A percentile compares a stretch with the other conserved stretches of the same genome.
These are phyloP conservation scores for Achatina immaculata DNA, from an alignment of 1,140 invertebrate species.

Conservation along the genomic window DNA sequence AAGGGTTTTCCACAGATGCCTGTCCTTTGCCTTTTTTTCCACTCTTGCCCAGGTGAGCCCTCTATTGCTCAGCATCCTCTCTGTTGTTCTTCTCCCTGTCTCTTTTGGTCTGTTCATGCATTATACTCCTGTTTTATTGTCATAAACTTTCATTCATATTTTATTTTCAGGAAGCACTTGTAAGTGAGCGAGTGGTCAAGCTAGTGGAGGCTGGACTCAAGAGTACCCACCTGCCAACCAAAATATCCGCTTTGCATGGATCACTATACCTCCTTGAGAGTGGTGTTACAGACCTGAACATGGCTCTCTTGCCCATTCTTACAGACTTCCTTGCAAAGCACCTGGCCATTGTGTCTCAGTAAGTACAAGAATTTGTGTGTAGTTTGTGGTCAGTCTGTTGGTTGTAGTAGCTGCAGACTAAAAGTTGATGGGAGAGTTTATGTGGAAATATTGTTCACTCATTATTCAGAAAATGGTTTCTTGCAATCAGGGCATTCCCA, in stretches of 20 bases:
- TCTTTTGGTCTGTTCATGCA: too few relatives aligned
- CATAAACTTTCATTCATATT: too few relatives aligned
- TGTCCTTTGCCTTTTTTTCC: too few relatives aligned
- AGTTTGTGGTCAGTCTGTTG: constrained; percentile 79
- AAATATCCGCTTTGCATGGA: constrained; percentile 81
- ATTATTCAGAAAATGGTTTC: too few relatives aligned
- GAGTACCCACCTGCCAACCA: constrained; percentile 78
- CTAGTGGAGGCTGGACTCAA: constrained; percentile 78
- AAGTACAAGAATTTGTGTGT: constrained; percentile 74
- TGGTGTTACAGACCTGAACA: constrained; percentile 64
- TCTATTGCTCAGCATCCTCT: too few relatives aligned
- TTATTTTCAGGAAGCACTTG: constrained; percentile 60
- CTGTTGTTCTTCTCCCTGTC: too few relatives aligned
- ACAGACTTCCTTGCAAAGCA: constrained; percentile 81
- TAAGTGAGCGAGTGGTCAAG: constrained; percentile 76
- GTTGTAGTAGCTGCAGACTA: constrained; percentile 70
- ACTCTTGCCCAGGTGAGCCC: too few relatives aligned
- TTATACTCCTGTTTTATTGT: too few relatives aligned
- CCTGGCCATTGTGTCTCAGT: constrained; percentile 66
- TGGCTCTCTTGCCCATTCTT: constrained; percentile 76
- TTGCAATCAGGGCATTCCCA: too few relatives aligned
- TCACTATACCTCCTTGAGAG: constrained; percentile 82
- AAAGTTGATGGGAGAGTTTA: too few relatives aligned
- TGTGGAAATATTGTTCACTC: too few relatives aligned
- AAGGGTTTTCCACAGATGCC: too few relatives aligned